Conservation (phyloP, 2,888 invertebrate species). For the Eumerus sabulonum region DNA sequence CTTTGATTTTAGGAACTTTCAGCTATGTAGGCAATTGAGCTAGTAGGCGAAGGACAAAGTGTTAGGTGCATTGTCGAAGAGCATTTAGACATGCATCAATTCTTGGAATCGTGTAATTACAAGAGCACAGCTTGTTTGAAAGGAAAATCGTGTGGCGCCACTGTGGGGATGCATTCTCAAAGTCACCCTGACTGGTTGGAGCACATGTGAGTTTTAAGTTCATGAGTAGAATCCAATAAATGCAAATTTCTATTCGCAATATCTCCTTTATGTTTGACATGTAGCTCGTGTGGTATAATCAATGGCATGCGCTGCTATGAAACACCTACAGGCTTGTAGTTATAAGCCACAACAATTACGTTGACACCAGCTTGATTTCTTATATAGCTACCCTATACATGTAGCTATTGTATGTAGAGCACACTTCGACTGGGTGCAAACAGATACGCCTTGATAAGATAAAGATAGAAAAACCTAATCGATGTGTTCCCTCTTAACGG, state of each 20-base stretch:
- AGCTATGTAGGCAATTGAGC: background rate
- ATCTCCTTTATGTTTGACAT: too few species aligned
- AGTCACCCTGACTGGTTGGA: slow-evolving; percentile 29
- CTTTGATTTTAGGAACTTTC: slow-evolving; percentile 36
- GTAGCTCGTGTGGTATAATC: too few species aligned
- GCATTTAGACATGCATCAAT: slow-evolving; percentile 20
- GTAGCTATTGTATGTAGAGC: too few species aligned
- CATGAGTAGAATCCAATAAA: too few species aligned
- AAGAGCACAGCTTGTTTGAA: background rate
- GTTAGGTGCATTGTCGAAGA: slow-evolving; percentile 18
- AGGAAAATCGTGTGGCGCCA: slow-evolving; percentile 57
- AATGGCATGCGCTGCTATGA: too few species aligned
- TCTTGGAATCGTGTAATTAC: slow-evolving; percentile 34
- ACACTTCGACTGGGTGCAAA: too few species aligned
- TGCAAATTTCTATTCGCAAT: too few species aligned
- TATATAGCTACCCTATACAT: too few species aligned
- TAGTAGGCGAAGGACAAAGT: slow-evolving; percentile 6
- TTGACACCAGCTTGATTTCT: too few species aligned
- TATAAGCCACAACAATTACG: too few species aligned
- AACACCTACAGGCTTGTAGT: too few species aligned
- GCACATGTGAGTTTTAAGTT: background rate
- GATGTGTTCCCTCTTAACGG: slow-evolving; percentile 7
- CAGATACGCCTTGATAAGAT: slow-evolving; percentile 27
- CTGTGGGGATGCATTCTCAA: slow-evolving; percentile 7
- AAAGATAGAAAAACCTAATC: slow-evolving; percentile 36